A percentile compares a stretch with the other conserved stretches of the same genome.
Evolutionary conservation across 2,797 vertebrate species (phyloP).

Genomic region (Tauraco hartlaubi): DNA sequence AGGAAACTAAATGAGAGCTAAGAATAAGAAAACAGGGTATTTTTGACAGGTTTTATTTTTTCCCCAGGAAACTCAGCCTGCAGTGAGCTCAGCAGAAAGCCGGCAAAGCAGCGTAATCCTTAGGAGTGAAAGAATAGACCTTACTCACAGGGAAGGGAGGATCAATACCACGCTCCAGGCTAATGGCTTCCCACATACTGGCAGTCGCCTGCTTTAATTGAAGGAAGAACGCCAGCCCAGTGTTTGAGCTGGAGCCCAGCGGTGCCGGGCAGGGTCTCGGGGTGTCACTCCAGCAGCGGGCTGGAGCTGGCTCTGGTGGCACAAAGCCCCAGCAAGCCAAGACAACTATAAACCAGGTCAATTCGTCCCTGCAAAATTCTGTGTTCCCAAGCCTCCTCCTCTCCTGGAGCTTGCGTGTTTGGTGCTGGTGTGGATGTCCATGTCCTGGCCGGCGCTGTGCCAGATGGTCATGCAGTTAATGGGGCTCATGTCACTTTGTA

Average conservation of each 20-base stretch:
- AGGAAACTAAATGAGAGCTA: slow-evolving; percentile 31
- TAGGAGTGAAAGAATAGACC: background rate
- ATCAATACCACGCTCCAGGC: background rate
- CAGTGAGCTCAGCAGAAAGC: background rate
- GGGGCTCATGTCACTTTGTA: background rate
- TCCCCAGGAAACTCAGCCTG: background rate
- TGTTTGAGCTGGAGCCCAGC: rapidly evolving
- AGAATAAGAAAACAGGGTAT: background rate
- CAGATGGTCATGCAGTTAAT: background rate
- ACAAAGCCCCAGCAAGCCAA: background rate
- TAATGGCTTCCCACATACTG: background rate
- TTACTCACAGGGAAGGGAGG: background rate
- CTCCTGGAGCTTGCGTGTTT: background rate
- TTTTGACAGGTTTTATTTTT: background rate
- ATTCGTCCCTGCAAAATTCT: background rate
- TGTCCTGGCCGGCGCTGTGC: rapidly evolving
- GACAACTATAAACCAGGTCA: background rate
- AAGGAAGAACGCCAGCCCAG: background rate
- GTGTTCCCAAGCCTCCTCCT: background rate
- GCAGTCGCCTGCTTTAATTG: background rate
- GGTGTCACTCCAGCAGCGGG: background rate
- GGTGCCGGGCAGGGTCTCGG: background rate
- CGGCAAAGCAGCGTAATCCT: background rate
- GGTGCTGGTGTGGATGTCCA: background rate
- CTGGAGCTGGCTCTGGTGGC: background rate